Percentiles rank a stretch among this genome's conserved stretches.
Evolutionary conservation across 2,113 vertebrate genomes (phyloP).

Genomic region (Spea bombifrons): DNA sequence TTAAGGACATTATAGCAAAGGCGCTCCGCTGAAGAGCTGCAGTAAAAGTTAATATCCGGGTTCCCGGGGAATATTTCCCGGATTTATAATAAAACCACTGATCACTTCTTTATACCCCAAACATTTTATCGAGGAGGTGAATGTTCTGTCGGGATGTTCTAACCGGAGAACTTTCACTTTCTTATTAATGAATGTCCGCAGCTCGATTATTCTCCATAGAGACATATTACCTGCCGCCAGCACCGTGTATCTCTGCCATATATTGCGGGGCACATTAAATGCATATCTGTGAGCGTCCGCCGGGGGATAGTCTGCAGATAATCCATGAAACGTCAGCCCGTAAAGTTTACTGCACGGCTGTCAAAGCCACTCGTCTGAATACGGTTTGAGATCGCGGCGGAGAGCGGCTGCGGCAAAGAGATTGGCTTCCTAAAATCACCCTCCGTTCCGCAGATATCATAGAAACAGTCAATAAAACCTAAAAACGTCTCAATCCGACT

Average conservation of each 20-base stretch:
- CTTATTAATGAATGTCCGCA: too few relatives aligned
- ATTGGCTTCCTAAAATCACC: slow-evolving; percentile 11
- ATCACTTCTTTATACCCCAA: slow-evolving; percentile 28
- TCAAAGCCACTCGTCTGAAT: slow-evolving; percentile 23
- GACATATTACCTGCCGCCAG: slow-evolving; percentile 9
- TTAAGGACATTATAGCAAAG: not conserved
- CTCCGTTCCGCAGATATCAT: slow-evolving; percentile 7
- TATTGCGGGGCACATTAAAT: slow-evolving; percentile 18
- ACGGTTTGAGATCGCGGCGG: slow-evolving; percentile 14
- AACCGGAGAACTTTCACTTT: slow-evolving; percentile 9
- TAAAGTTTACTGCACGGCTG: slow-evolving; percentile 30
- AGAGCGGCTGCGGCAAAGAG: slow-evolving; percentile 14
- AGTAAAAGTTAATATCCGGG: slow-evolving; percentile 28
- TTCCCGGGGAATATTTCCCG: not conserved
- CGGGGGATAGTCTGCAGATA: slow-evolving; percentile 8
- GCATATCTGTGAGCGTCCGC: slow-evolving; percentile 28
- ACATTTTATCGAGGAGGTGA: slow-evolving; percentile 21
- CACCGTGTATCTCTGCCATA: slow-evolving; percentile 28
- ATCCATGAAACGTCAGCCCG: slow-evolving; percentile 26
- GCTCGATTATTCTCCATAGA: too few relatives aligned
- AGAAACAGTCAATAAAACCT: slow-evolving; percentile 25
- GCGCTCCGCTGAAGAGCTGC: not conserved
- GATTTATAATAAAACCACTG: slow-evolving; percentile 2
- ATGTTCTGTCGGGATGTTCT: slow-evolving; percentile 8
- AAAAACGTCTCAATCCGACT: slow-evolving; percentile 22